A percentile compares a stretch with the other conserved stretches of the same genome.
These are phyloP conservation scores for Scarus forsteni DNA, from an alignment of 2,797 vertebrate genomes.

Conservation along the genomic window DNA sequence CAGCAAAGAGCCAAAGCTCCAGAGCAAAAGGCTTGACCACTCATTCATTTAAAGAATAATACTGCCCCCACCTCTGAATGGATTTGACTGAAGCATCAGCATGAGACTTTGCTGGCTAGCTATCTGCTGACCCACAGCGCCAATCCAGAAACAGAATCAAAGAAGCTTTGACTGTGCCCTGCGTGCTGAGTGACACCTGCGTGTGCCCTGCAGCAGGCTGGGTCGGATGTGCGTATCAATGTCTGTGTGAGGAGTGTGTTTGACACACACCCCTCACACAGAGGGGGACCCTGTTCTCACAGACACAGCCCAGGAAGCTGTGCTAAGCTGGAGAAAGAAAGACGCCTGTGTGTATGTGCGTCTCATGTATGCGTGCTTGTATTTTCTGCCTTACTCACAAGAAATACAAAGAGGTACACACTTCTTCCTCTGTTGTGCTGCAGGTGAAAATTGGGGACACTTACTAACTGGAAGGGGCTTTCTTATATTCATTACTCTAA, in stretches of 20 bases:
- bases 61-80: not conserved
- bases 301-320: constrained; percentile 76
- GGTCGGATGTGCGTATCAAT: constrained; percentile 73
- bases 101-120: not conserved
- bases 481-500: constrained; percentile 47
- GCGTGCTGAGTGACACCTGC: constrained; percentile 83
- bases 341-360: constrained; percentile 50
- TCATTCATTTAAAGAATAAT: too few species aligned
- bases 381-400: constrained; percentile 43
- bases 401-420: constrained; percentile 28
- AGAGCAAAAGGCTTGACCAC: too few species aligned
- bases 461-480: constrained; percentile 17
- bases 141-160: constrained; percentile 49
- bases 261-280: constrained; percentile 64
- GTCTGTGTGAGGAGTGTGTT: constrained; percentile 61
- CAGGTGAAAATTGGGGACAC: constrained; percentile 58
- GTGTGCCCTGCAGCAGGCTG: constrained; percentile 36
- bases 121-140: constrained; percentile 18
- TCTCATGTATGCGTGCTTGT: not conserved
- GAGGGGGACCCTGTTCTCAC: constrained; percentile 74
- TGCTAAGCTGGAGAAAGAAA: constrained; percentile 71
- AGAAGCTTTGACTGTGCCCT: constrained; percentile 64
- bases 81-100: constrained; percentile 13
- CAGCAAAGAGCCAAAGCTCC: too few species aligned
- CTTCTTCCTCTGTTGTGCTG: constrained; percentile 46